Base-by-base conservation (phyloP, 1,140 invertebrate genomes). In the Trichoplusia ni region DNA sequence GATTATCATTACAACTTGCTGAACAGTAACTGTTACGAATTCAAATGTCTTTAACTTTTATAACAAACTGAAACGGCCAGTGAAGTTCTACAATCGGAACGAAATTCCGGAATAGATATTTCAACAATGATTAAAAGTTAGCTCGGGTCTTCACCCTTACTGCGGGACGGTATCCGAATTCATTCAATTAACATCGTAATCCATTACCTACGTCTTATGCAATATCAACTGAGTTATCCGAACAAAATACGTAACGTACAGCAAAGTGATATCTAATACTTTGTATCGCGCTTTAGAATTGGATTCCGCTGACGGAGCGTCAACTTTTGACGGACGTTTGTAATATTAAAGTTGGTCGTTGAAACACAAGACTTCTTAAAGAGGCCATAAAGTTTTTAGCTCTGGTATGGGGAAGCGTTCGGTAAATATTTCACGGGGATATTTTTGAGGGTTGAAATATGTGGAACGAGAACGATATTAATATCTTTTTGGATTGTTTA, bases 281-380 rank as follows among this genome's bases (percentile, higher is more conserved):
- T 25, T 23, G 35, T 40, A 9, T 9, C 13, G 8, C 14, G 4
- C 33, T 11, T 37, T 40, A 18, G 35, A 16, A 29, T 19, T 2
- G 23, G 21, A 49, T 49, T 9, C 4, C 13, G 21, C 18, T 56
- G 35, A 56, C 21, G 11, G 19, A 14, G 53, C 29, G 29, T 37
- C 21, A 29, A 54, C 49, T 58, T 64, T 49, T 64, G 63, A 64
- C 63, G 54, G 63, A 64, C 63, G 53, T 47, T 47, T 31, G 53
- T 56, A 64, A 64, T 64, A 64, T 64, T 64, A 58, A 64, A 64
- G 63, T 64, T 64, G 21, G 53, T 47, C 56, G 38, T 38, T 7
- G 42, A 40, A 56, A 40, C 33, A 38, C 51, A 16, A 56, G 53
- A 64, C 31, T 29, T 18, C 33, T 25, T 46, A 49, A 58, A 44